Percentiles rank a stretch among this genome's conserved stretches.
These are phyloP conservation scores for Rhabdomys pumilio DNA, from an alignment of 2,797 vertebrate species.

Conservation along the genomic window DNA sequence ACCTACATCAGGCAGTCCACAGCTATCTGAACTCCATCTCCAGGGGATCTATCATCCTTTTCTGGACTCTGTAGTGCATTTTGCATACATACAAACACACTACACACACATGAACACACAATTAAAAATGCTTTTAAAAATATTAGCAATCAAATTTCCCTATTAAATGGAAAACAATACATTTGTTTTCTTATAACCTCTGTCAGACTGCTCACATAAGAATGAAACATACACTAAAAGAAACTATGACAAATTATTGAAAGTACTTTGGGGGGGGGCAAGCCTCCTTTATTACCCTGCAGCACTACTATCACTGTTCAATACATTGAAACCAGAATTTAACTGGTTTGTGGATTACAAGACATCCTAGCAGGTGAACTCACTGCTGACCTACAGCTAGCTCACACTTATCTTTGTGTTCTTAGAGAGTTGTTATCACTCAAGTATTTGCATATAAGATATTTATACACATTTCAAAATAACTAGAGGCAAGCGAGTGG, in stretches of 20 bases:
- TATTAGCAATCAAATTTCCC: background rate
- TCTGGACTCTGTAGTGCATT: background rate
- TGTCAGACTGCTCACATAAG: constrained; percentile 13
- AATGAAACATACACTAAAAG: constrained; percentile 24
- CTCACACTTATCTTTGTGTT: background rate
- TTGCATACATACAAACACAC: background rate
- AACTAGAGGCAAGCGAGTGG: background rate
- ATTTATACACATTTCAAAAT: constrained; percentile 52
- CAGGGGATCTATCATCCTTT: background rate
- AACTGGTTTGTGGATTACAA: background rate
- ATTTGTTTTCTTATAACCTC: background rate
- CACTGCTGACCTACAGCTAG: background rate
- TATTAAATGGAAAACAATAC: constrained; percentile 31
- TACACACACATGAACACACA: background rate
- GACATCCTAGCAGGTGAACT: background rate
- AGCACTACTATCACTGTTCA: background rate
- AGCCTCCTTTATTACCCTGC: constrained; percentile 18
- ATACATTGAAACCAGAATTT: constrained; percentile 29
- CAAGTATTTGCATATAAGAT: constrained; percentile 18
- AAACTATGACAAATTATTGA: background rate
- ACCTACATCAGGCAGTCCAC: background rate
- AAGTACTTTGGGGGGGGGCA: background rate
- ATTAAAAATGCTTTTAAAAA: background rate
- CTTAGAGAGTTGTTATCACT: background rate
- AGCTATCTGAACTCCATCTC: background rate